Evolutionary conservation across 2,797 vertebrate species (phyloP), one percentile per base, ranked within the genome.

Genomic region (Halcyon smyrnensis): DNA sequence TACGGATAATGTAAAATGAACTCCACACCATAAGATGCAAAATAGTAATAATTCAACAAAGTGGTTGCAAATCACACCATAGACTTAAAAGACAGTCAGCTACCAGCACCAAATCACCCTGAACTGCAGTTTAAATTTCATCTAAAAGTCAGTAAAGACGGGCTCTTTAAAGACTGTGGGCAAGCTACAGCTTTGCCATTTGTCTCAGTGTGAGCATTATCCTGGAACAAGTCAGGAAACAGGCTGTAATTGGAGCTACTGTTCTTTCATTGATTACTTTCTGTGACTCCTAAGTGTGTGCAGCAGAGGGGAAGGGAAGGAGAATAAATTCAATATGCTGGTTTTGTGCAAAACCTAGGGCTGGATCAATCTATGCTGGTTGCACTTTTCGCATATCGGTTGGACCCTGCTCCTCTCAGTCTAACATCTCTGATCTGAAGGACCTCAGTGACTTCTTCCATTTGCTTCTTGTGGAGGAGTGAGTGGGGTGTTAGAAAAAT

Each of bases 261-360:
- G 24, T 63, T 92, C 83, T 84, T 84, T 48, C 59, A 70, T 74
- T 92, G 92, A 93, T 95, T 84, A n/a, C 67, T 87, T 89, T 90
- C 62, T 63, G 54, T 21, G 36, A 34, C 30, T 88, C 57, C 45
- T 48, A 48, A 82, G n/a, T 36, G 9, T 1, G 0, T 53, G 43
- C 0, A 5, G 86, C 39, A 74, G 84, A 87, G 24, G 8, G 20
- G 46, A 86, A 68, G 21, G 43, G 46, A 84, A 90, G 67, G 28
- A 62, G 43, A 82, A 70, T 46, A 63, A 87, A 84, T 70, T 67
- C 28, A 74, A 13, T 30, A 23, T 0, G 1, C 39, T 82, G 30
- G 0, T 65, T 75, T 86, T 67, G 50, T 67, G 80, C 19, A 79
- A 93, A 82, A 60, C 15, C 43, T 19, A 36, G 15, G 27, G 17